phyloP scores from a whole-genome alignment of 1,140 invertebrate species.

The Papilio machaon region DNA sequence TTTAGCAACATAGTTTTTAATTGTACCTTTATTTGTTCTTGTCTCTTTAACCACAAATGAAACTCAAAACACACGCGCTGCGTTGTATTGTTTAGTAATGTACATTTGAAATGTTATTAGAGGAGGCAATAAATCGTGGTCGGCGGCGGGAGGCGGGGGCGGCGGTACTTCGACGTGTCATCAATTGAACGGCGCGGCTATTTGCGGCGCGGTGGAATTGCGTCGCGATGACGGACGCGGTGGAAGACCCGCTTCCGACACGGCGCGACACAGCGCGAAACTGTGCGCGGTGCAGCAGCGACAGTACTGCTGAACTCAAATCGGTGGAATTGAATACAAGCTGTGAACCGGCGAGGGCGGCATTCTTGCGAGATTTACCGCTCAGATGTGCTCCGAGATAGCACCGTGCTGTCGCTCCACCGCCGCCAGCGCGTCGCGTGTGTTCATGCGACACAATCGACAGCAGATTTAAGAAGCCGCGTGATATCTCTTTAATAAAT shows the following conservation, averaged over 20 bases:
- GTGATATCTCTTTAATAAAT: neutral
- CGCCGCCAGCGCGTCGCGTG: neutral
- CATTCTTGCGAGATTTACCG: neutral
- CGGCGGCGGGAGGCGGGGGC: neutral
- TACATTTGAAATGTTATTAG: constrained; percentile 13
- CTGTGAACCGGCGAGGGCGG: neutral
- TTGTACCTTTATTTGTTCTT: neutral
- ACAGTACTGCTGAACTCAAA: neutral
- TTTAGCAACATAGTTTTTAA: neutral
- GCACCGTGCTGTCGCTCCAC: constrained; percentile 10
- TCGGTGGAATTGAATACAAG: neutral
- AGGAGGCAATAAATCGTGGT: constrained; percentile 16
- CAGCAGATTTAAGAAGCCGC: neutral
- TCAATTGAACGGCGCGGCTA: constrained; percentile 15
- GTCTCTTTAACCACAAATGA: neutral
- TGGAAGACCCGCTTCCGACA: constrained; percentile 1
- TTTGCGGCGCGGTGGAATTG: neutral
- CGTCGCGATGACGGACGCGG: neutral
- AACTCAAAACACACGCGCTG: neutral
- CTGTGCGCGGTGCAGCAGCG: neutral
- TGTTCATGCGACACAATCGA: neutral
- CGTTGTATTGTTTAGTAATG: neutral
- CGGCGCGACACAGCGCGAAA: constrained; percentile 24
- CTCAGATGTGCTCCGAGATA: constrained; percentile 2
- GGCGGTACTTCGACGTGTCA: constrained; percentile 19